Evolutionary conservation across 2,113 vertebrate genomes (phyloP), one percentile per base, ranked within the genome.

Genomic region (Aleadryas rufinucha): DNA sequence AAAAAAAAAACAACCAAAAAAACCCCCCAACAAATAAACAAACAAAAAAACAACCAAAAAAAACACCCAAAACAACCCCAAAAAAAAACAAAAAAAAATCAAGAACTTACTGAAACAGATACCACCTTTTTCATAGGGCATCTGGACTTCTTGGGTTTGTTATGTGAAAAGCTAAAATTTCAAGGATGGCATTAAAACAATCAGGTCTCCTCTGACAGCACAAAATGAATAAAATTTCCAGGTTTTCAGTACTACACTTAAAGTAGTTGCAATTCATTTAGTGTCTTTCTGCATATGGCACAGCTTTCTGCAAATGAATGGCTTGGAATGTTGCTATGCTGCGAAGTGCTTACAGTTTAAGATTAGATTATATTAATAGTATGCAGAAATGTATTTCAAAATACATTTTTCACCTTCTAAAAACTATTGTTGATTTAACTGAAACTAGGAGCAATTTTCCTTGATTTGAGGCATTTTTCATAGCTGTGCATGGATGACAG

Each of bases 401-500:
- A 85, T 23, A 49, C 56, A 85, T 90, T 78, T 80, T 95, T 87
- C 59, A 95, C 76, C 87, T 90, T 91, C 35, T 80, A 91, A 81
- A 91, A 96, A 83, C 23, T 44, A 66, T 42, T 54, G 77, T 74
- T 89, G 84, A 87, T 91, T 90, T 92, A 90, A 70, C 77, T 92
- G 90, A 95, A 91, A 91, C 74, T 87, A 87, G 86, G 47, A 93
- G 89, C 87, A 92, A 93, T 95, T 89, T 96, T 95, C 82, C 18
- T 19, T 42, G 80, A 94, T 94, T 88, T 89, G 87, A 91, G 89
- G 92, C 82, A 95, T 95, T 94, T 96, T 95, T 96, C 95, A 90
- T 57, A 61, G 78, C 89, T 4, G 31, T 71, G 86, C 92, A 92
- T 86, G 93, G 90, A 91, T 1, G 21, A 86, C 84, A 96, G 71